phyloP scores from a whole-genome alignment of 2,797 vertebrate species.

The Gobio occitaniae region DNA sequence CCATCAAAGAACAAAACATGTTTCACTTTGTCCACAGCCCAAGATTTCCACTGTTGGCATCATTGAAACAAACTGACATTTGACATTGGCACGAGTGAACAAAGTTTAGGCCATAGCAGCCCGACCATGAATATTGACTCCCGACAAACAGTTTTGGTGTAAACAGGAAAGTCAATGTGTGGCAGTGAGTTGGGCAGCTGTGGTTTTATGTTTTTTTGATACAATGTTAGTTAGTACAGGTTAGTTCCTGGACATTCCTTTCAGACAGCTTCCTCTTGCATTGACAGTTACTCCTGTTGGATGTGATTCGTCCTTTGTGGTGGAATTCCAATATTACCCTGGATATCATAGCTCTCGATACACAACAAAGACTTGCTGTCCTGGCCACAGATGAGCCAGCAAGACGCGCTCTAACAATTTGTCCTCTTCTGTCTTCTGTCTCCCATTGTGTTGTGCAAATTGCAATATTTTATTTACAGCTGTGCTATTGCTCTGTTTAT shows the following conservation, averaged over 20 bases:
- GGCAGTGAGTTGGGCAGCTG: background rate
- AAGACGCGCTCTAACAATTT: no score
- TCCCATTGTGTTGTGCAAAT: no score
- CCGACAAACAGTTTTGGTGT: background rate
- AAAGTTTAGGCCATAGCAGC: background rate
- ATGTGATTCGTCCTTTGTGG: background rate
- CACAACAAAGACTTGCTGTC: no score
- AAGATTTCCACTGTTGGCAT: no score
- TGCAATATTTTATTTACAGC: background rate
- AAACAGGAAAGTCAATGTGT: background rate
- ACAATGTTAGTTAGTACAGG: background rate
- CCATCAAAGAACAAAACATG: no score
- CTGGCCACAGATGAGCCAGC: no score
- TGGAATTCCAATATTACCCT: background rate
- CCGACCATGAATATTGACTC: background rate
- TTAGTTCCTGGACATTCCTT: background rate
- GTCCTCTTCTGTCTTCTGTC: no score
- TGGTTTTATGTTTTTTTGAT: background rate
- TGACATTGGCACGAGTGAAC: background rate
- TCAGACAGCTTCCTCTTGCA: background rate
- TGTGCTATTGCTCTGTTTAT: background rate
- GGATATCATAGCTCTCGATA: background rate
- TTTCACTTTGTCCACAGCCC: no score
- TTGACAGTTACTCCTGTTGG: background rate
- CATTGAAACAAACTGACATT: background rate